These are phyloP conservation scores for Catharus minimus DNA, from an alignment of 2,113 vertebrate genomes.

Conservation along the genomic window DNA sequence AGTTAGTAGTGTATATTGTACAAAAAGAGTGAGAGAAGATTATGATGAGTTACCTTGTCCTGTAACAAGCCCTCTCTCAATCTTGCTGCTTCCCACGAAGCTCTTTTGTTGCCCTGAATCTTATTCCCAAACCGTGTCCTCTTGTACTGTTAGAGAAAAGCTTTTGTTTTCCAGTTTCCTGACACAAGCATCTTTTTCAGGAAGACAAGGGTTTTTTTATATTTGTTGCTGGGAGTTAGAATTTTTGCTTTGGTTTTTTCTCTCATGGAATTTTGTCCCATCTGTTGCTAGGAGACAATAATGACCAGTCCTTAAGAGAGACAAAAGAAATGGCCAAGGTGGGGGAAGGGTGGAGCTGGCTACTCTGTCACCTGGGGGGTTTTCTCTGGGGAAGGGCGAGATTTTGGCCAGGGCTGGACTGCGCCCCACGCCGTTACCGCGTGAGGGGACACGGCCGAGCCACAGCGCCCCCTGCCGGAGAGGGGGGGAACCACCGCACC, in stretches of 20 bases:
- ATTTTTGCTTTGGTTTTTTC: neutral
- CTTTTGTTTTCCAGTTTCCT: neutral
- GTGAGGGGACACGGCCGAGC: accelerated
- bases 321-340: neutral
- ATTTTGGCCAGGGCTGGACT: too few species aligned
- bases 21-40: neutral
- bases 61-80: neutral
- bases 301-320: accelerated
- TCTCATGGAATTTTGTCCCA: neutral
- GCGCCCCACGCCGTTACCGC: accelerated
- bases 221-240: neutral
- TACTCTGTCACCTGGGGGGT: accelerated
- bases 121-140: neutral
- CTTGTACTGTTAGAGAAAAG: neutral
- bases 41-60: neutral
- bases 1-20: neutral
- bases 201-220: neutral
- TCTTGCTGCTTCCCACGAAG: neutral
- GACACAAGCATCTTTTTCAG: neutral
- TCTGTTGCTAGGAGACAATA: neutral
- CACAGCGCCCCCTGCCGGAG: neutral
- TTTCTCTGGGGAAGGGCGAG: neutral
- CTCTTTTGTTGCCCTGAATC: accelerated
- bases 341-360: neutral
- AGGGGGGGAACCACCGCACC: too few species aligned